Evolutionary conservation across 2,888 invertebrate species (phyloP), one percentile per base, ranked within the genome.

Genomic region (Drosophila bunnanda): DNA sequence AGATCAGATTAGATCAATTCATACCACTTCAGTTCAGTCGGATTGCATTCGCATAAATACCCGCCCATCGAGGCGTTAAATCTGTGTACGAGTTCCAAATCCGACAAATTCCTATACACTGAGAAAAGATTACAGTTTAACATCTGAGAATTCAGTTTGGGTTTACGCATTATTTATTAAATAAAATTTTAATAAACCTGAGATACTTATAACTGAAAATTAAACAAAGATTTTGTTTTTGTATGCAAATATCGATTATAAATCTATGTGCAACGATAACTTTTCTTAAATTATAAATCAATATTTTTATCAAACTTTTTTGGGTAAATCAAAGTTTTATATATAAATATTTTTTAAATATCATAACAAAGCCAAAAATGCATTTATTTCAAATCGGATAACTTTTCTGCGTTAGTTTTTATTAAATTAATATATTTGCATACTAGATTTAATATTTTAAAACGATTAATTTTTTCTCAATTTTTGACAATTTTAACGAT

Each of bases 61-160:
- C 15, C 22, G 38, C 22, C 60, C 87, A 75, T 68, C 79, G 82
- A 76, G 78, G 58, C 88, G 72, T 72, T 78, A 84, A 84, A 84
- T 88, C 86, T 80, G 67, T 53, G 61, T 66, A 52, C 73, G 74
- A 82, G 74, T 82, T 69, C 30, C 28, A 43, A 73, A 81, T 56
- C 46, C 68, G 25, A 58, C 62, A 71, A 75, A 75, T 75, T 6
- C 32, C 15, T 50, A 15, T 20, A 32, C 50, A 50, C 32, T 15
- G 20, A 5, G 1, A 50, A 9, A 20, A 32, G 2, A 20, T 20
- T 1, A 2, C 8, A 13, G 13, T 0, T 12, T 8, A 2, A 2
- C 2, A 8, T 12, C 1, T 1, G 48, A 32, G 13, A 48, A 8
- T 2, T 28, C 2, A 2, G 1, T 1, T n/a, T 1, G 9, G n/a